Evolutionary conservation across 2,797 vertebrate genomes (phyloP), one percentile per base, ranked within the genome.

Genomic region (Myripristis jacobus): DNA sequence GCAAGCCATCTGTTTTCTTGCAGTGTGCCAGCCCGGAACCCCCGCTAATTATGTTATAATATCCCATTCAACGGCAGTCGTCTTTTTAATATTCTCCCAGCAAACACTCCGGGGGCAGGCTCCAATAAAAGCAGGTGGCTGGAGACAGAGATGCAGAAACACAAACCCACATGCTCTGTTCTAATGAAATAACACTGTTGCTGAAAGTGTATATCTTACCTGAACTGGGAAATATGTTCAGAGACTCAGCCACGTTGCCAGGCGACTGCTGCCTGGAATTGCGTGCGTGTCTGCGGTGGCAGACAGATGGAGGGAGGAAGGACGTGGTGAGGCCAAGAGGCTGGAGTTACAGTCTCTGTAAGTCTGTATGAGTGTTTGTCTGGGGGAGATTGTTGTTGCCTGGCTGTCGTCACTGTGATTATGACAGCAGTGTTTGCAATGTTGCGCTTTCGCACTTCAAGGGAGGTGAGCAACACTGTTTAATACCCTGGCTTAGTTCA

Each of bases 21-120:
- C 56, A 69, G 92, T 85, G 92, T 93, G 92, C 93, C 93, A 94
- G 92, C 88, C 87, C 87, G 78, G 92, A 91, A 95, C 94, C 94
- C 94, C 94, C 94, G 95, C 94, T 96, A 96, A 96, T 94, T 92
- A 96, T 94, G 94, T 96, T 93, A 91, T 89, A 93, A 88, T 95
- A 94, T 95, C 95, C 90, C 94, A 82, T 93, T 93, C 74, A 93
- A 92, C 85, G 88, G 91, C 93, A 89, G 88, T 92, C 92, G 83
- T 93, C 91, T 91, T 81, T 78, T 92, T 93, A 89, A 88, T 94
- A 94, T 94, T 92, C 92, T 91, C 91, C 77, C 82, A 70, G 93
- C 91, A 92, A 89, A 91, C 87, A 88, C 91, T 90, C 89, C 67
- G 77, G 91, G 92, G 92, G 90, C 76, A 80, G 85, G 78, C 81